Evolutionary conservation across 1,140 invertebrate genomes (phyloP).

Genomic region (Melipona quadrifasciata): DNA sequence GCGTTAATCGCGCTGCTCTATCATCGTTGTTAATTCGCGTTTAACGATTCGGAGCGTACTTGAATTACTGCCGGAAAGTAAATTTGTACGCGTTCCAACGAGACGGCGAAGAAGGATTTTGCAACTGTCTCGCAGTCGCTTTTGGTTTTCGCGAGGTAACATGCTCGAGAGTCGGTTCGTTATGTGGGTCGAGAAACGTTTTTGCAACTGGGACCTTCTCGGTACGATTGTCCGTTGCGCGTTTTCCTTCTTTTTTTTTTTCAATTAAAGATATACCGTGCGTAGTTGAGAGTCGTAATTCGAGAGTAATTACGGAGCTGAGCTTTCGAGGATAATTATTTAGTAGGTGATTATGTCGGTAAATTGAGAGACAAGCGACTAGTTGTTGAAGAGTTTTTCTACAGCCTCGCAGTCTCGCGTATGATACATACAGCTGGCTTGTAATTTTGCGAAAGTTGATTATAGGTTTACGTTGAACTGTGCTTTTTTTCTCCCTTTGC

Average conservation of each 20-base stretch:
- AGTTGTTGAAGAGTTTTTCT: not conserved
- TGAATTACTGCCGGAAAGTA: conserved; percentile 36
- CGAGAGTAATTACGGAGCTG: not conserved
- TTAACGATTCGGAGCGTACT: conserved; percentile 59
- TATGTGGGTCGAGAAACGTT: not conserved
- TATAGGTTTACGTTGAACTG: not conserved
- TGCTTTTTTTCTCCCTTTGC: too few relatives aligned
- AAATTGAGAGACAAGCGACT: not conserved
- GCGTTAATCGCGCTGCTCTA: conserved; percentile 61
- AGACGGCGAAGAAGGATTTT: not conserved
- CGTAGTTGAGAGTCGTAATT: not conserved
- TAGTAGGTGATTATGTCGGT: not conserved
- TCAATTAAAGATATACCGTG: not conserved
- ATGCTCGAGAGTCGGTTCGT: not conserved
- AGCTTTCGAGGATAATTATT: not conserved
- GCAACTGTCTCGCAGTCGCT: not conserved
- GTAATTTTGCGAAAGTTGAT: not conserved
- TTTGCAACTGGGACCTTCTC: not conserved
- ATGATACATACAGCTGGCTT: not conserved
- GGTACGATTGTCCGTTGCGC: not conserved
- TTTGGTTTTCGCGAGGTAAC: not conserved
- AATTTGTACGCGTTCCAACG: conserved; percentile 26
- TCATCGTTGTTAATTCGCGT: conserved; percentile 65
- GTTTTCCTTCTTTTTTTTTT: not conserved
- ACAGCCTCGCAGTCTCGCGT: not conserved